Conservation (phyloP, 1,140 invertebrate species). For the Magallana gigas region DNA sequence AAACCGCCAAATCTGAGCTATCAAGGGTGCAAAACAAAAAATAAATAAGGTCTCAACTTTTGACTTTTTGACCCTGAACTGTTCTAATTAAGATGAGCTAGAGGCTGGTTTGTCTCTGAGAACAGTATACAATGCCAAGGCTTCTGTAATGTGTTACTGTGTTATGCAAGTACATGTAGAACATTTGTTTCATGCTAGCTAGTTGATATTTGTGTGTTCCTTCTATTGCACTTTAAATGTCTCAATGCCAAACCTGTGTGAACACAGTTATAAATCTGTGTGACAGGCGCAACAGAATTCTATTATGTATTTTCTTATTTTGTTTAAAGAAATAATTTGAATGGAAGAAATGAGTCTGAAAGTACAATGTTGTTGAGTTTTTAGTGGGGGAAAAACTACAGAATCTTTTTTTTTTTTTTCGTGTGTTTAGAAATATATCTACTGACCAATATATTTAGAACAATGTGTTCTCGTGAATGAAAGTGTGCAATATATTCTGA, state of each 20-base stretch:
- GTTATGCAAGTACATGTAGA: neutral
- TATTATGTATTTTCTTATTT: neutral
- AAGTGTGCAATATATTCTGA: conserved; percentile 9
- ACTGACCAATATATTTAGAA: conserved; percentile 7
- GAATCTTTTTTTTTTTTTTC: too few relatives aligned
- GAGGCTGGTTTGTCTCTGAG: neutral
- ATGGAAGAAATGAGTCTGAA: neutral
- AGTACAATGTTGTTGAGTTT: neutral
- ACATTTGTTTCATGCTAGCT: neutral
- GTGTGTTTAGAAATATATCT: neutral
- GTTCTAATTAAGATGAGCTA: neutral
- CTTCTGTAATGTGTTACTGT: neutral
- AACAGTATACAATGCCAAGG: neutral
- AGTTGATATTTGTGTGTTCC: neutral
- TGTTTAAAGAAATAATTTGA: neutral
- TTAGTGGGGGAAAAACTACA: neutral
- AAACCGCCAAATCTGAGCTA: neutral
- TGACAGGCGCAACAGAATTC: neutral
- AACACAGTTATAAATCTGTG: neutral
- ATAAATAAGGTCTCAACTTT: neutral
- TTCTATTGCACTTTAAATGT: neutral
- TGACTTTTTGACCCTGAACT: neutral
- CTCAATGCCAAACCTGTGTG: neutral
- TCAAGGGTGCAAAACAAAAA: neutral
- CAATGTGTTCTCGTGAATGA: neutral